These are phyloP conservation scores for Matsumurasca onukii DNA, from an alignment of 1,140 invertebrate genomes.

Conservation along the genomic window DNA sequence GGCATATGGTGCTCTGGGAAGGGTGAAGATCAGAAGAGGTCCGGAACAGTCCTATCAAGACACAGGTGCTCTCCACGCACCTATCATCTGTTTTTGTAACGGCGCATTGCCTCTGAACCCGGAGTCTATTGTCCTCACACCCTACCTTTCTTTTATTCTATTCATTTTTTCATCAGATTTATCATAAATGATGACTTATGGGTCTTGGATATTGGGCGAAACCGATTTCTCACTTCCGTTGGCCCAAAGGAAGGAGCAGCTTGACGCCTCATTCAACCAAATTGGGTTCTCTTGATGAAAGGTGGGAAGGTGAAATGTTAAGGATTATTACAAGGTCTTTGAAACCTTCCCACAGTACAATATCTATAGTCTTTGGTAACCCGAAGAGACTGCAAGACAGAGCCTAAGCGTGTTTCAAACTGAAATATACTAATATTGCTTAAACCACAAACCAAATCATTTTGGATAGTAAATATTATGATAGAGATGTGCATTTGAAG, in stretches of 20 bases:
- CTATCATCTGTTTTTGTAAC: conserved; percentile 19
- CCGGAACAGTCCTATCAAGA: conserved; percentile 10
- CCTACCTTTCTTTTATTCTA: conserved; percentile 14
- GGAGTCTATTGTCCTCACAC: not conserved
- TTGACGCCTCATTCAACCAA: conserved; percentile 2
- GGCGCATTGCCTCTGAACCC: not conserved
- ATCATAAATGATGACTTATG: conserved; percentile 17
- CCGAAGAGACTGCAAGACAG: no score
- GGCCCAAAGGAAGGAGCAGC: not conserved
- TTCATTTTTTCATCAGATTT: not conserved
- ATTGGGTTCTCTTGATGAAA: no score
- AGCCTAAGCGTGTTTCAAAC: no score
- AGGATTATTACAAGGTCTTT: no score
- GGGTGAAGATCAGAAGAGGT: not conserved
- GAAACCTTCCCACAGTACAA: no score
- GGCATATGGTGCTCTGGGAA: not conserved
- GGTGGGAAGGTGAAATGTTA: no score
- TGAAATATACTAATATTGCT: no score
- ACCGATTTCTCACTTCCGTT: conserved; percentile 24
- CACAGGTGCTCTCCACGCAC: conserved; percentile 15
- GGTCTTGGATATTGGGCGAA: conserved; percentile 2
- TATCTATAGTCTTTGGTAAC: no score
- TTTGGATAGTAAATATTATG: no score
- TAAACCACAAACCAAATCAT: no score
- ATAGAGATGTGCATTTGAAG: no score